phyloP scores from a whole-genome alignment of 2,113 vertebrate species.

The Piprites chloris region DNA sequence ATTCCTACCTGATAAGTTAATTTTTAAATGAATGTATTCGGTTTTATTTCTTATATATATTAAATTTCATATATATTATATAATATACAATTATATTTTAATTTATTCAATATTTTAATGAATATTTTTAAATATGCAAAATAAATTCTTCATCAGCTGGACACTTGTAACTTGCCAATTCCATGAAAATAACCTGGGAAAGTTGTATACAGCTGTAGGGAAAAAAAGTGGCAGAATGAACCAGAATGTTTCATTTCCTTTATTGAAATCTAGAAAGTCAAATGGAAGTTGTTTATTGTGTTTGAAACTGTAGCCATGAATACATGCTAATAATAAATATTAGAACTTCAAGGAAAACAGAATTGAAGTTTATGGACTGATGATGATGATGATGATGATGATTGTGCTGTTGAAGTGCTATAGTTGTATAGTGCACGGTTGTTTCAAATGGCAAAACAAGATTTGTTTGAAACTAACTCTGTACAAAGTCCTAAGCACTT shows the following conservation, averaged over 20 bases:
- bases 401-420: not conserved
- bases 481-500: not conserved
- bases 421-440: not conserved
- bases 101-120: too few relatives aligned
- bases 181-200: not conserved
- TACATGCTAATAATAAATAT: not conserved
- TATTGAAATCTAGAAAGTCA: not conserved
- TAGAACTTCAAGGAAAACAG: not conserved
- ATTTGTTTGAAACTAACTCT: not conserved
- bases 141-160: not conserved
- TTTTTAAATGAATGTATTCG: too few relatives aligned
- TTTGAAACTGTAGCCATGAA: not conserved
- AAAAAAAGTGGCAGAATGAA: not conserved
- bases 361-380: not conserved
- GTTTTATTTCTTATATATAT: too few relatives aligned
- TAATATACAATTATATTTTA: too few relatives aligned
- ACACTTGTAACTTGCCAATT: not conserved
- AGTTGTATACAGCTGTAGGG: not conserved
- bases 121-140: not conserved
- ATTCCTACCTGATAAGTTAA: not conserved
- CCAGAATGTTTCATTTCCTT: not conserved
- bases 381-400: not conserved
- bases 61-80: too few relatives aligned
- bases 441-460: not conserved
- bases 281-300: not conserved